These are phyloP conservation scores for Geodia barretti DNA, from an alignment of 37 sponge, comb jelly and placozoan species.

Conservation along the genomic window DNA sequence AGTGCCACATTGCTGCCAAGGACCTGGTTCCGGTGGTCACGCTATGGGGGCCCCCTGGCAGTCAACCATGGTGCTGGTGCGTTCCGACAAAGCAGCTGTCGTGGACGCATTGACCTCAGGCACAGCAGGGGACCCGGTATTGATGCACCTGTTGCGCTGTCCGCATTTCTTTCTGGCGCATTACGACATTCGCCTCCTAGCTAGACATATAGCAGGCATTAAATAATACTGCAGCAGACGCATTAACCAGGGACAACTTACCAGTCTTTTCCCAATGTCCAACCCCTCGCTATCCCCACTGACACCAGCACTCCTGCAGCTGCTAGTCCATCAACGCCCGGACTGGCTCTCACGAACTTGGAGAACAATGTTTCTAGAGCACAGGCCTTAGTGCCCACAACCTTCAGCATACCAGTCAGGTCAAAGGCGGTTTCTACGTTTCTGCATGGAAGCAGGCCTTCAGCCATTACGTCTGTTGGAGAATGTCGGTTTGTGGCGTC, in stretches of 20 bases:
- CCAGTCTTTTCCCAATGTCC: constrained; percentile 2
- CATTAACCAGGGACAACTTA: constrained; percentile 28
- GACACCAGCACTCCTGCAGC: constrained; percentile 2
- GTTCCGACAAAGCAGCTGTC: constrained; percentile 34
- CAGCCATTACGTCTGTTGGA: constrained; percentile 21
- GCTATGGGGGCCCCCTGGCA: constrained; percentile 30
- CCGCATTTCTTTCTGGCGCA: constrained; percentile 26
- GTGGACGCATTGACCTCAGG: constrained; percentile 8
- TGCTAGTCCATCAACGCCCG: constrained; percentile 11
- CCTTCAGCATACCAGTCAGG: constrained; percentile 22
- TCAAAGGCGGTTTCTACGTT: constrained; percentile 15
- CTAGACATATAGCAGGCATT: constrained; percentile 25
- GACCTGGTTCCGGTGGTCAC: constrained; percentile 18
- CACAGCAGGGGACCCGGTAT: neutral
- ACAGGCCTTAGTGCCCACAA: constrained; percentile 14
- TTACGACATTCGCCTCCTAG: constrained; percentile 3
- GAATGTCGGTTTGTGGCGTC: constrained; percentile 19
- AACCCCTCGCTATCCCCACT: neutral
- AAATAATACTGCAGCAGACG: constrained; percentile 55
- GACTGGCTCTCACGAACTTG: constrained; percentile 34
- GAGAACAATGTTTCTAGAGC: constrained; percentile 18
- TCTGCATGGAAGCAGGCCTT: constrained; percentile 1
- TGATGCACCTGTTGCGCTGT: constrained; percentile 41
- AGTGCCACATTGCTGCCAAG: constrained; percentile 15
- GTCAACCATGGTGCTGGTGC: neutral